phyloP scores from a whole-genome alignment of 2,888 invertebrate species.

The Rhynchonema sp. region DNA sequence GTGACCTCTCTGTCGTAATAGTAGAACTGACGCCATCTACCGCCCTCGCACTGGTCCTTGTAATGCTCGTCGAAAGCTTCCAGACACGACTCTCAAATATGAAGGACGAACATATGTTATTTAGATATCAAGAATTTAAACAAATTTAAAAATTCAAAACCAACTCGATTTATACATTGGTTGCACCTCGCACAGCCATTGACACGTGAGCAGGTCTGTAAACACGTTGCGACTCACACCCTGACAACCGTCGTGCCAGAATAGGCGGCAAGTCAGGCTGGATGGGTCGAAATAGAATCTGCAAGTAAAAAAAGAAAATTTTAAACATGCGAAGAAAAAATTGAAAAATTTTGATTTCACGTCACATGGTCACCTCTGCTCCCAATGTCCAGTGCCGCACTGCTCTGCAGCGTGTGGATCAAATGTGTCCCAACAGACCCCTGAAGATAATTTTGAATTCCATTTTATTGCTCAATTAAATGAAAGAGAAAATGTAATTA shows the following conservation, averaged over 20 bases:
- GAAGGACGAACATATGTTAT: background rate
- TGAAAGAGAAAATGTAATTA: background rate
- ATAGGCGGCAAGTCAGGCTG: conserved; percentile 16
- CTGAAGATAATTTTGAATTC: conserved; percentile 15
- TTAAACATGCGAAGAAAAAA: background rate
- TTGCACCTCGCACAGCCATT: conserved; percentile 23
- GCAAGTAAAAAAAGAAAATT: background rate
- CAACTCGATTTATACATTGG: conserved; percentile 18
- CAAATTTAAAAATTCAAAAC: no score
- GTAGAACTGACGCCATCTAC: conserved; percentile 21
- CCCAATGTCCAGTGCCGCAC: background rate
- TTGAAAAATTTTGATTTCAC: background rate
- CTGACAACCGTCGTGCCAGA: conserved; percentile 15
- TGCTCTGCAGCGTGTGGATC: conserved; percentile 9
- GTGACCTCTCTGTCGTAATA: conserved; percentile 15
- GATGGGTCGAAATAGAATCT: conserved; percentile 23
- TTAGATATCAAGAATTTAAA: no score
- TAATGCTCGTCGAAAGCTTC: conserved; percentile 21
- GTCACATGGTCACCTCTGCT: background rate
- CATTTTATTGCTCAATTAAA: background rate
- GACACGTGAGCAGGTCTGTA: conserved; percentile 21
- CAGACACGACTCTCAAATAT: conserved; percentile 12
- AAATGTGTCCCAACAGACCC: conserved; percentile 25
- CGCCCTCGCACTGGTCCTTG: conserved; percentile 23
- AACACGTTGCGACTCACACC: conserved; percentile 19